These are phyloP conservation scores for Tautogolabrus adspersus DNA, from an alignment of 2,113 vertebrate species.

Conservation along the genomic window DNA sequence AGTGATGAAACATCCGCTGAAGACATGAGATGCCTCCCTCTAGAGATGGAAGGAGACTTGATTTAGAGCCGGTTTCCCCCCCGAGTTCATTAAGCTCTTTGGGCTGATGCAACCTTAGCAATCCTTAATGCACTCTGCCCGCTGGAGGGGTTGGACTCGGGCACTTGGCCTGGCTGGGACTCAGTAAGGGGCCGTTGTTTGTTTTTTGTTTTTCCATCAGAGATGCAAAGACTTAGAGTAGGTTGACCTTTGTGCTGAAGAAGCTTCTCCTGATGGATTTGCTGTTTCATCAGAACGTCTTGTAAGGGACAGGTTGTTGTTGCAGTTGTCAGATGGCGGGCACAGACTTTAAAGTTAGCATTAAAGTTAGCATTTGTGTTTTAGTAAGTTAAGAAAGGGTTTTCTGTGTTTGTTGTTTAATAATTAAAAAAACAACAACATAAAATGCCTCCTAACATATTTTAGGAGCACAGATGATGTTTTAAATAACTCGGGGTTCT, in stretches of 20 bases:
- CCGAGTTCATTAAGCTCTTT: slow-evolving; percentile 67
- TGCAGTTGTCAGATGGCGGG: no score
- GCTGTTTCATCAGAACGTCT: slow-evolving; percentile 21
- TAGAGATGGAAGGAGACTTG: slow-evolving; percentile 47
- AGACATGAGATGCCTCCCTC: slow-evolving; percentile 49
- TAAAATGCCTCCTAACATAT: no score
- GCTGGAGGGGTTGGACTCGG: slow-evolving; percentile 6
- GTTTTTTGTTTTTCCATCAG: slow-evolving; percentile 1
- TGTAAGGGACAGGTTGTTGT: background rate
- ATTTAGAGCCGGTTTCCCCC: slow-evolving; percentile 61
- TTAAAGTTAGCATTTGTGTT: background rate
- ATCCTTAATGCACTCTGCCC: slow-evolving; percentile 52
- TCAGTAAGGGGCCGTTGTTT: slow-evolving; percentile 26
- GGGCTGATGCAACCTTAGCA: slow-evolving; percentile 74
- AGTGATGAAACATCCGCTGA: slow-evolving; percentile 71
- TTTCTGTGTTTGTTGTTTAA: no score
- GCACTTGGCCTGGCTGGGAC: slow-evolving; percentile 17
- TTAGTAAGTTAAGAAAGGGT: no score
- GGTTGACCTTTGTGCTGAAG: slow-evolving; percentile 45
- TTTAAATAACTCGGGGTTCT: no score
- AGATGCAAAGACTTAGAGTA: slow-evolving; percentile 36
- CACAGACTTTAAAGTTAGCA: background rate
- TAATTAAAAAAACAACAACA: no score
- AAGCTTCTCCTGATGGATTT: slow-evolving; percentile 15
- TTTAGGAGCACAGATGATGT: no score